phyloP scores from a whole-genome alignment of 1,140 invertebrate genomes.

The Drosophila guanche region DNA sequence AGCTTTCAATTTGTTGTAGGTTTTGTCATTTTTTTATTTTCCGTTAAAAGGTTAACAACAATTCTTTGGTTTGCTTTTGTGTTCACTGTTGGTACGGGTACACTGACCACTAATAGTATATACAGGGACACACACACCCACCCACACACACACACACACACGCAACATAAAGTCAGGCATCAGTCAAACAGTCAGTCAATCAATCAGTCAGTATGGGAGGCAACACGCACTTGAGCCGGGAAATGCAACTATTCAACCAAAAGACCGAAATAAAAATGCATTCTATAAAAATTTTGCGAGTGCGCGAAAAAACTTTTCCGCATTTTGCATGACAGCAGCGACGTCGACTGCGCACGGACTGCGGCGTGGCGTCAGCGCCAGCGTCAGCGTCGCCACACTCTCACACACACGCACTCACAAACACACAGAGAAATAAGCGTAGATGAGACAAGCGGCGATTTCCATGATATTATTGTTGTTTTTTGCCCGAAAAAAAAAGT shows the following conservation, averaged over 20 bases:
- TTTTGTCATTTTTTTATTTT: no score
- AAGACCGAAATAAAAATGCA: conserved; percentile 81
- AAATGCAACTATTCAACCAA: conserved; percentile 81
- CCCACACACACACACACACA: conserved; percentile 22
- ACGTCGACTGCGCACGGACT: conserved; percentile 10
- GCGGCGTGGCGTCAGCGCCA: conserved; percentile 21
- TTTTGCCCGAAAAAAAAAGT: conserved; percentile 60
- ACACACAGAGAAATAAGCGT: conserved; percentile 19
- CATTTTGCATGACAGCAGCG: conserved; percentile 71
- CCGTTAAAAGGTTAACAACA: no score
- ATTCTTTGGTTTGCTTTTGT: not conserved
- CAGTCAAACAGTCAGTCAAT: no score
- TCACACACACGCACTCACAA: conserved; percentile 23
- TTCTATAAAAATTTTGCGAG: conserved; percentile 81
- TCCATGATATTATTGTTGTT: conserved; percentile 62
- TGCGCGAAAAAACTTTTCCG: conserved; percentile 80
- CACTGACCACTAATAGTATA: conserved; percentile 3
- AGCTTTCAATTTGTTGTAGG: no score
- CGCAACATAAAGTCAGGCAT: conserved; percentile 22
- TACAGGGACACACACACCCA: conserved; percentile 3
- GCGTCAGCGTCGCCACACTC: conserved; percentile 42
- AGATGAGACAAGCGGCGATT: conserved; percentile 38
- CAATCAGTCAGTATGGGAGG: conserved; percentile 43
- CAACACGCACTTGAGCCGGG: conserved; percentile 59
- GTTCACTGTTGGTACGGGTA: conserved; percentile 9